Evolutionary conservation across 2,797 vertebrate genomes (phyloP).

Genomic region (Sebastes ruberrimus): DNA sequence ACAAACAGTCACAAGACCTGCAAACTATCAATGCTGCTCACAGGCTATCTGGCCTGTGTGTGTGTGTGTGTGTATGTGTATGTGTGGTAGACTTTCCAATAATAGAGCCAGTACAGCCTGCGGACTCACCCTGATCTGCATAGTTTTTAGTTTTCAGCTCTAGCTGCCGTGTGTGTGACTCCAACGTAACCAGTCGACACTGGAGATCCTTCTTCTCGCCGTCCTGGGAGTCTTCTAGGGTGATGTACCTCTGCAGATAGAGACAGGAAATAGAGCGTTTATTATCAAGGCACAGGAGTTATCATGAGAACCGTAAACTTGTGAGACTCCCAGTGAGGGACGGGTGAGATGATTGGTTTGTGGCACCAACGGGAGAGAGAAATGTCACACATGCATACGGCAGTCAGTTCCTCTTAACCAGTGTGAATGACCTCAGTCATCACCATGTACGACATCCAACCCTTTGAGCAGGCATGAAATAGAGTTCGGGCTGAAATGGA

Average conservation of each 20-base stretch:
- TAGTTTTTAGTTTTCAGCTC: slow-evolving; percentile 97
- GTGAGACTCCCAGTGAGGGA: background rate
- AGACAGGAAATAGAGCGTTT: background rate
- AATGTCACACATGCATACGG: background rate
- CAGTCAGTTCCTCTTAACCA: background rate
- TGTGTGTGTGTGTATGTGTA: background rate
- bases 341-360: background rate
- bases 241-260: slow-evolving; percentile 91
- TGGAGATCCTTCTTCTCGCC: slow-evolving; percentile 98
- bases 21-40: slow-evolving; percentile 25
- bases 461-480: background rate
- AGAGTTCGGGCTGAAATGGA: background rate
- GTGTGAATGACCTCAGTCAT: background rate
- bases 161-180: slow-evolving; percentile 93
- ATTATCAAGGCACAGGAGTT: background rate
- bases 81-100: background rate
- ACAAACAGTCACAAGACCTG: slow-evolving; percentile 57
- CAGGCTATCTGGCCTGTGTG: background rate
- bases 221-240: slow-evolving; percentile 95
- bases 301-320: background rate
- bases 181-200: slow-evolving; percentile 86
- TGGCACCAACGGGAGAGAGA: background rate
- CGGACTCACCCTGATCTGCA: slow-evolving; percentile 94
- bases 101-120: background rate
- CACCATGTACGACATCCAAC: background rate